These are phyloP conservation scores for Tenualosa ilisha DNA, from an alignment of 2,797 vertebrate genomes.

Conservation along the genomic window DNA sequence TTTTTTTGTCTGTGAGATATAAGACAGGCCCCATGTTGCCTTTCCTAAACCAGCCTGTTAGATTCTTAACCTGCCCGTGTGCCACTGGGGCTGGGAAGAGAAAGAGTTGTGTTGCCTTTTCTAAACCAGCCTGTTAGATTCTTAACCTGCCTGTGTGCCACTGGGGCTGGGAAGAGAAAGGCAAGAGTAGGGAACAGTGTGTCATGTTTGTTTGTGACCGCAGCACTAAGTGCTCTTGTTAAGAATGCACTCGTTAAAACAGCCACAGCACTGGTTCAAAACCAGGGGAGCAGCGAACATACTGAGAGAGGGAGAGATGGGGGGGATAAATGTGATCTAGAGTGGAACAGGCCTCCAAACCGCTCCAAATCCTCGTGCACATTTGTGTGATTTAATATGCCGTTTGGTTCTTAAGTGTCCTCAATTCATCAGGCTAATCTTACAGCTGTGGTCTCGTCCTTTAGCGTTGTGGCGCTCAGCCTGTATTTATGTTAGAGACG, in stretches of 20 bases:
- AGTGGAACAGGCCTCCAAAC: constrained; percentile 59
- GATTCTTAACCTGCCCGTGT: background rate
- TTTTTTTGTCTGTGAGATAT: too few species aligned
- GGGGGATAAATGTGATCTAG: constrained; percentile 54
- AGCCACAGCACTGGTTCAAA: background rate
- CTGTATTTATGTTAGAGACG: constrained; percentile 8
- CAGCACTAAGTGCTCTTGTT: constrained; percentile 21
- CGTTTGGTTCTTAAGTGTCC: constrained; percentile 59
- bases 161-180: background rate
- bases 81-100: background rate
- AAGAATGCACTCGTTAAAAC: constrained; percentile 21
- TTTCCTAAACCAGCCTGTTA: background rate
- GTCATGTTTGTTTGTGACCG: constrained; percentile 26
- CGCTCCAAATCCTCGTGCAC: constrained; percentile 31
- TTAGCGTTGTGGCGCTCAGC: background rate
- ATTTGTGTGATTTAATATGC: constrained; percentile 64
- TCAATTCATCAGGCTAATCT: constrained; percentile 53
- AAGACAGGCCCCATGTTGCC: too few species aligned
- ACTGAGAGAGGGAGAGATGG: background rate
- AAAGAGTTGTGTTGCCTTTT: background rate
- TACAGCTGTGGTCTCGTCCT: background rate
- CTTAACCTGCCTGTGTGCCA: background rate
- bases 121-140: background rate
- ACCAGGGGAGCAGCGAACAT: background rate
- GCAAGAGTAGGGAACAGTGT: constrained; percentile 16